Evolutionary conservation across 2,113 vertebrate species (phyloP), one percentile per base, ranked within the genome.

Genomic region (Leuciscus idus): DNA sequence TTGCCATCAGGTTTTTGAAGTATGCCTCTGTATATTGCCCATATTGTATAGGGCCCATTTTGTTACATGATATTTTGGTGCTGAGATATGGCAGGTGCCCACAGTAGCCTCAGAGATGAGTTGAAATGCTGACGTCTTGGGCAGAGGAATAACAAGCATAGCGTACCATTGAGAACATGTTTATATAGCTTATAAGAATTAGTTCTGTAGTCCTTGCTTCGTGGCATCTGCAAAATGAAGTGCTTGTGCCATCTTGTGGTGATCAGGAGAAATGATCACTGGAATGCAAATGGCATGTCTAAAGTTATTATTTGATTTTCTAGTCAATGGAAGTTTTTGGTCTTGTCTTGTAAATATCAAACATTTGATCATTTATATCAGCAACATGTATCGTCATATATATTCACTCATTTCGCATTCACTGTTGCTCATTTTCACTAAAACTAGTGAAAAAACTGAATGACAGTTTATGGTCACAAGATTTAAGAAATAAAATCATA

Each of bases 171-270:
- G n/a, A n/a, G n/a, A n/a, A n/a, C n/a, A n/a, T n/a, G n/a, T n/a
- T n/a, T n/a, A n/a, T n/a, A n/a, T n/a, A n/a, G 19, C 21, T 46
- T 12, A 10, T n/a, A 23, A 73, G 10, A 74, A 48, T 43, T 39
- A 39, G 33, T 61, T 36, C 21, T 59, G 1, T n/a, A 80, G 33
- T 61, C 19, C 23, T 78, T n/a, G 19, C 46, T 57, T 23, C 2
- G 13, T 82, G 28, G 12, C 21, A 8, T 11, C 43, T 50, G 28
- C 11, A 36, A 36, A 52, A 83, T 83, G 8, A 70, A 70, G n/a
- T n/a, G 7, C 4, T 13, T 30, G 9, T 52, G 81, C 43, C 46
- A 23, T 66, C 81, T 50, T 70, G 81, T 83, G 81, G 81, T 33
- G 28, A 55, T 83, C 26, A 23, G 19, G 15, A 13, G 64, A 70